Conservation (phyloP, 1,140 invertebrate genomes). For the Ruditapes philippinarum region DNA sequence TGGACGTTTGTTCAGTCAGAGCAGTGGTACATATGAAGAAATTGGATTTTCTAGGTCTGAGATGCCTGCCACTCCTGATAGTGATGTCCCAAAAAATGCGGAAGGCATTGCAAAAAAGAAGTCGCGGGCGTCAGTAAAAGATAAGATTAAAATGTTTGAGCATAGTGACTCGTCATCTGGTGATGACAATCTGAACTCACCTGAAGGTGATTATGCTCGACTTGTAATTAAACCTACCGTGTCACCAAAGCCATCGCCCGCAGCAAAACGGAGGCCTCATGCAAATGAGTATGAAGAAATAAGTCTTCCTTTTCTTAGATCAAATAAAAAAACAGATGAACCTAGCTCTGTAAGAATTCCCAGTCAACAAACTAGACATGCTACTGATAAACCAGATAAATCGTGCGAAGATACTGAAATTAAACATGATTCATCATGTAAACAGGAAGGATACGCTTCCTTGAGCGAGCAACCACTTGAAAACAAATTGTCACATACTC, state of each 20-base stretch:
- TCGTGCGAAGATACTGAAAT: not conserved
- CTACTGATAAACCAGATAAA: conserved; percentile 30
- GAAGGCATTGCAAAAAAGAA: not conserved
- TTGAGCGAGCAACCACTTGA: not conserved
- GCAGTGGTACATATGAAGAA: conserved; percentile 24
- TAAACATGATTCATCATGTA: not conserved
- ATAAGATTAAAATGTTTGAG: conserved; percentile 57
- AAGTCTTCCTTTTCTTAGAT: conserved; percentile 21
- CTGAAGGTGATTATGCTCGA: conserved; percentile 52
- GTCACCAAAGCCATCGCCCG: conserved; percentile 49
- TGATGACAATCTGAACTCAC: not conserved
- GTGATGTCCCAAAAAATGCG: not conserved
- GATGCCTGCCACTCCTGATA: not conserved
- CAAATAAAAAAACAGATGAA: conserved; percentile 1
- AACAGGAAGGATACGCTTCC: conserved; percentile 41
- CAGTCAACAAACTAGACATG: not conserved
- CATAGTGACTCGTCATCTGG: conserved; percentile 31
- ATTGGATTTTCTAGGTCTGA: conserved; percentile 4
- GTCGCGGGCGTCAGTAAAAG: conserved; percentile 9
- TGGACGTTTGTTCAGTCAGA: not conserved
- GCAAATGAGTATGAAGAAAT: conserved; percentile 53
- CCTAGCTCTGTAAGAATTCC: not conserved
- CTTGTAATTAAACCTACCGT: conserved; percentile 48
- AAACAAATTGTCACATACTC: not conserved
- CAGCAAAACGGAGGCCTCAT: not conserved